Conservation (phyloP, 2,888 invertebrate species). For the Cryptus armator region DNA sequence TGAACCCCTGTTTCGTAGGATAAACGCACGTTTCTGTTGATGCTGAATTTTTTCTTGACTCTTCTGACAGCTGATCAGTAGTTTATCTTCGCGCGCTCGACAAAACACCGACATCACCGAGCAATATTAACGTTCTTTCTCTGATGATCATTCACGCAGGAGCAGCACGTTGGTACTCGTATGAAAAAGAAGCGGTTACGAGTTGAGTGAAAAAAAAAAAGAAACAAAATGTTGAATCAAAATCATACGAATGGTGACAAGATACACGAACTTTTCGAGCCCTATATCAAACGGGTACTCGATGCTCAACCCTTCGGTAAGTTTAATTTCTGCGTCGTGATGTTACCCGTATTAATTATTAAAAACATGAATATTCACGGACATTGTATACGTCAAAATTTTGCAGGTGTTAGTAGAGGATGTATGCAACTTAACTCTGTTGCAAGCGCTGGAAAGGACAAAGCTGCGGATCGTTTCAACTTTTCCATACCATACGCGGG, state of each 20-base stretch:
- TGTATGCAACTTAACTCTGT: slow-evolving; percentile 69
- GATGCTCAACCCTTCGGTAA: slow-evolving; percentile 62
- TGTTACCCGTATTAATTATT: slow-evolving; percentile 8
- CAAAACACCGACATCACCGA: slow-evolving; percentile 18
- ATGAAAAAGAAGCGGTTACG: neutral
- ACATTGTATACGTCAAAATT: too few relatives aligned
- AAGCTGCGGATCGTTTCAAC: slow-evolving; percentile 86
- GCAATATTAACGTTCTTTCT: neutral
- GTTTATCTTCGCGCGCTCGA: neutral
- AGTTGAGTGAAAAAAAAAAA: neutral
- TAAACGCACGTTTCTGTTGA: slow-evolving; percentile 12
- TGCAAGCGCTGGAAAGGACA: slow-evolving; percentile 79
- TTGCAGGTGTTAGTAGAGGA: slow-evolving; percentile 72
- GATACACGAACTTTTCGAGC: slow-evolving; percentile 53
- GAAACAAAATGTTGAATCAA: slow-evolving; percentile 52
- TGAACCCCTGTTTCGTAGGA: neutral
- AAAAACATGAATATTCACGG: neutral
- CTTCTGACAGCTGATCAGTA: slow-evolving; percentile 18
- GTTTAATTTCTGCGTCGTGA: neutral
- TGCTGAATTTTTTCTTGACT: neutral
- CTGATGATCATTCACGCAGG: slow-evolving; percentile 18
- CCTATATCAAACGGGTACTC: slow-evolving; percentile 53
- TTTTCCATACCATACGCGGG: slow-evolving; percentile 90
- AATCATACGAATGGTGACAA: slow-evolving; percentile 36
- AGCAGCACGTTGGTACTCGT: neutral